These are phyloP conservation scores for Psilopogon haemacephalus DNA, from an alignment of 2,113 vertebrate species.

Conservation along the genomic window DNA sequence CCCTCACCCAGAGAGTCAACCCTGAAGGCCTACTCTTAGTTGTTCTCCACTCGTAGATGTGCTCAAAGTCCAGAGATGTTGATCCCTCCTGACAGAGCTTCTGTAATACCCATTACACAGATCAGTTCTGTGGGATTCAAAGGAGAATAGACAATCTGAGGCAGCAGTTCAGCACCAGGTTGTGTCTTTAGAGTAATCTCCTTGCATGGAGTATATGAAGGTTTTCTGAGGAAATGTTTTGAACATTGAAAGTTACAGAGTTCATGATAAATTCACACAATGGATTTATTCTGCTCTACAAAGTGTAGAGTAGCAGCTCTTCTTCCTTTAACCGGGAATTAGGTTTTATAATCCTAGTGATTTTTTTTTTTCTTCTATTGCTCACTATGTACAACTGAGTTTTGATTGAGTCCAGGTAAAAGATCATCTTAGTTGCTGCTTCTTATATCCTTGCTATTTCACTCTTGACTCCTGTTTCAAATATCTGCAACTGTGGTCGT, in stretches of 20 bases:
- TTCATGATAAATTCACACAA: not conserved
- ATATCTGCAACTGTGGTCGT: not conserved
- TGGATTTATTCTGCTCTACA: constrained; percentile 1
- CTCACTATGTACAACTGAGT: not conserved
- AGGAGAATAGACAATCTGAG: not conserved
- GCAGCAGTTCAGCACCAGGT: not conserved
- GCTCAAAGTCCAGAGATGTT: not conserved
- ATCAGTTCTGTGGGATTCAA: not conserved
- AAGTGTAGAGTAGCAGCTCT: not conserved
- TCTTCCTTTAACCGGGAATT: constrained; percentile 10
- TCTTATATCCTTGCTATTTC: not conserved
- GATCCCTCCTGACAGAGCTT: not conserved
- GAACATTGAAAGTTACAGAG: not conserved
- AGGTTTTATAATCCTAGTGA: not conserved
- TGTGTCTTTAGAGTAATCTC: not conserved
- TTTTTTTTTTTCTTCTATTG: constrained; percentile 6
- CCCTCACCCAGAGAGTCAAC: not conserved
- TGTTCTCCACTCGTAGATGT: not conserved
- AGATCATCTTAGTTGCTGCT: not conserved
- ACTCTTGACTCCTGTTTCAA: not conserved
- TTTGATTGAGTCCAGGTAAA: constrained; percentile 10
- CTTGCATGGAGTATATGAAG: not conserved
- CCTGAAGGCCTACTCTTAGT: not conserved
- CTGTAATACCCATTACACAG: not conserved
- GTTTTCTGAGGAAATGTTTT: not conserved